phyloP scores from a whole-genome alignment of 2,113 vertebrate species.

The Brachyistius frenatus region DNA sequence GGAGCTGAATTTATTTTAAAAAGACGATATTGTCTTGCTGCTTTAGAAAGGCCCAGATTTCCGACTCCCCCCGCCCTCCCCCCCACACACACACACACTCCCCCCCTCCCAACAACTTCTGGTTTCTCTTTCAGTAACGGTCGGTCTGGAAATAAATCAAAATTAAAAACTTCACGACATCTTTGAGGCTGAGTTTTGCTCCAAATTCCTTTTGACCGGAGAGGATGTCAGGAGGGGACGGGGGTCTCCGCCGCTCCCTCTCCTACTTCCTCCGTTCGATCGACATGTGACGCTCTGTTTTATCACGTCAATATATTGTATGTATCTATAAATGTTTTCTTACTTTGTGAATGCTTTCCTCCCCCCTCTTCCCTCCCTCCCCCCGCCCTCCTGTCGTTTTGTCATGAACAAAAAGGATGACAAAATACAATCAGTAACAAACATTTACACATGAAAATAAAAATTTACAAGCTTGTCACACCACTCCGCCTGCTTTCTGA shows the following conservation, averaged over 20 bases:
- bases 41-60: background rate
- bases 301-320: conserved; percentile 57
- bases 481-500: conserved; percentile 11
- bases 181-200: conserved; percentile 36
- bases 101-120: no score
- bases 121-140: background rate
- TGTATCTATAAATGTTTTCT: conserved; percentile 75
- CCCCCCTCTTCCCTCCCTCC: no score
- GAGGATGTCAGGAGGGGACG: background rate
- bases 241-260: background rate
- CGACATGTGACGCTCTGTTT: conserved; percentile 50
- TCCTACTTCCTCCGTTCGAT: conserved; percentile 1
- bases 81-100: no score
- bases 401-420: conserved; percentile 60
- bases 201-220: background rate
- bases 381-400: conserved; percentile 41
- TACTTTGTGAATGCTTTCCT: conserved; percentile 74
- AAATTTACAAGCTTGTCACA: conserved; percentile 62
- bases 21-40: background rate
- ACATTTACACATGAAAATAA: conserved; percentile 75
- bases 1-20: conserved; percentile 4
- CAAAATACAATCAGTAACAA: conserved; percentile 71
- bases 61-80: background rate
- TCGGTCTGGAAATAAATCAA: background rate
- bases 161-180: background rate